A percentile compares a stretch with the other conserved stretches of the same genome.
These are phyloP conservation scores for Aspidoscelis tigris DNA, from an alignment of 2,113 vertebrate genomes.

Conservation along the genomic window DNA sequence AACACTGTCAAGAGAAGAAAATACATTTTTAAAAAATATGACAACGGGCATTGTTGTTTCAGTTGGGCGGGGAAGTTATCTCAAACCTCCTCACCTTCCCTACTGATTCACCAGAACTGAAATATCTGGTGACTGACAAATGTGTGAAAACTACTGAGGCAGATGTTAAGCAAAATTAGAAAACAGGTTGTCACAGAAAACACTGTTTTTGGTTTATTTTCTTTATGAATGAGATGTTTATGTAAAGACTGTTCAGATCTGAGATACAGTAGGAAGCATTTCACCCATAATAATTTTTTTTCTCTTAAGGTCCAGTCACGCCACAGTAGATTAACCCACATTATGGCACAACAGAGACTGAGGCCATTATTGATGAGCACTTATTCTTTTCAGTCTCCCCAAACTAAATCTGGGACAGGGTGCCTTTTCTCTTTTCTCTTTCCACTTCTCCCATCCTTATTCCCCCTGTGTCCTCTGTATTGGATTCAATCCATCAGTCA, in stretches of 20 bases:
- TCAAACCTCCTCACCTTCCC: neutral
- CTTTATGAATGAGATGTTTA: conserved; percentile 23
- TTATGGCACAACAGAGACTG: no score
- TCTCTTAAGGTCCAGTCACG: no score
- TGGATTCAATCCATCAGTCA: no score
- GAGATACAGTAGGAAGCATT: neutral
- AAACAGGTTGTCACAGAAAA: conserved; percentile 4
- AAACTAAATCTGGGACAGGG: no score
- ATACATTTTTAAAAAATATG: no score
- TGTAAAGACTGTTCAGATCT: neutral
- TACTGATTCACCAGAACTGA: neutral
- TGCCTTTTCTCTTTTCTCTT: no score
- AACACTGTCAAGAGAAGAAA: neutral
- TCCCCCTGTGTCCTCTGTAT: no score
- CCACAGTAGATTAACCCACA: no score
- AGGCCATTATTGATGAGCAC: no score
- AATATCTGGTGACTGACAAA: conserved; percentile 9
- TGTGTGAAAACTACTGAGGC: conserved; percentile 8
- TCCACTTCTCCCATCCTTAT: no score
- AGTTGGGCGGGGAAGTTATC: no score
- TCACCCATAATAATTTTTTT: neutral
- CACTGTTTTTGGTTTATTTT: conserved; percentile 1
- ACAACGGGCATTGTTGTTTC: neutral
- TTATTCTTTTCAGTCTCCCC: no score
- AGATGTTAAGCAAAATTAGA: conserved; percentile 15